Evolutionary conservation across 2,888 invertebrate species (phyloP).

Genomic region (Lordiphosa andalusiaca): DNA sequence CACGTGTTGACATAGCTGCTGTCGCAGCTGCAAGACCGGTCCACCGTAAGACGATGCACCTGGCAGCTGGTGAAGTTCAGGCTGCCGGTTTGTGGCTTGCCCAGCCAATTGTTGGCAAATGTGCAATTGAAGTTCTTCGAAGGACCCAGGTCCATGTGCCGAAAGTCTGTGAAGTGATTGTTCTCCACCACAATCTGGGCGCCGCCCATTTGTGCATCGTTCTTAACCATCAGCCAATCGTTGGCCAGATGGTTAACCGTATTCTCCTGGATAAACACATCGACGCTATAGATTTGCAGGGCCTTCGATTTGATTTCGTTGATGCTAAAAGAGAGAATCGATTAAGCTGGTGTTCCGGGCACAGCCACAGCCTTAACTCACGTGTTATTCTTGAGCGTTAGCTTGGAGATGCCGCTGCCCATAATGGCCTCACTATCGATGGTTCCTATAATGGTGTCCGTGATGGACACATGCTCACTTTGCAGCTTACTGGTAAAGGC

Average conservation of each 20-base stretch:
- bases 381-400: constrained; percentile 76
- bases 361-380: constrained; percentile 44
- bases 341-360: not conserved
- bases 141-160: constrained; percentile 66
- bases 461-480: constrained; percentile 76
- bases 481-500: constrained; percentile 78
- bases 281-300: constrained; percentile 73
- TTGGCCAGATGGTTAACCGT: constrained; percentile 65
- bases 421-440: constrained; percentile 79
- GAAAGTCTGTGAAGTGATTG: constrained; percentile 75
- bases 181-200: constrained; percentile 69
- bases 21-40: constrained; percentile 74
- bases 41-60: constrained; percentile 71
- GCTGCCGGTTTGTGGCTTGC: constrained; percentile 66
- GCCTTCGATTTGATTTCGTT: constrained; percentile 74
- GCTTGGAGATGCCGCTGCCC: constrained; percentile 77
- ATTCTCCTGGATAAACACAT: constrained; percentile 74
- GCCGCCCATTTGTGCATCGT: constrained; percentile 64
- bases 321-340: constrained; percentile 57
- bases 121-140: constrained; percentile 65
- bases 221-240: constrained; percentile 76
- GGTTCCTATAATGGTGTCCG: constrained; percentile 73
- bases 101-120: constrained; percentile 77
- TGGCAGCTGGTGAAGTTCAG: constrained; percentile 77
- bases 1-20: constrained; percentile 68